Evolutionary conservation across 2,113 vertebrate species (phyloP).

Genomic region (human (Homo sapiens)): DNA sequence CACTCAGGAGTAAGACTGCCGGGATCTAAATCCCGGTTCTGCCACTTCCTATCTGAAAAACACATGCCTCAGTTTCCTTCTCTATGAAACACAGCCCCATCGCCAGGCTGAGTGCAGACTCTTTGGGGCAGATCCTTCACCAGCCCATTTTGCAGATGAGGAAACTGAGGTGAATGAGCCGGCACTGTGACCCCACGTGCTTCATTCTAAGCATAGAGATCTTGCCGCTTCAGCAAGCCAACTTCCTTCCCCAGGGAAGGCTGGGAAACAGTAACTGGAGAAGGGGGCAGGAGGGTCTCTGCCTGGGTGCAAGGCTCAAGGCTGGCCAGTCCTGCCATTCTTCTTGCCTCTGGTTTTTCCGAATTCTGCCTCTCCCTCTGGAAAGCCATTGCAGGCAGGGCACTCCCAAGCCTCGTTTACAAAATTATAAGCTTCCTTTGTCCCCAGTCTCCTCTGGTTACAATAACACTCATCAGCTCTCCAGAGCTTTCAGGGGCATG

Average conservation of each 20-base stretch:
- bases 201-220: background rate
- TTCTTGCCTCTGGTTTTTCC: background rate
- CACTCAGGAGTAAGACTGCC: background rate
- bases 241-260: background rate
- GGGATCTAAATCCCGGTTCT: background rate
- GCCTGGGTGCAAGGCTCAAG: background rate
- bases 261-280: too few relatives aligned
- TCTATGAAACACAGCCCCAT: background rate
- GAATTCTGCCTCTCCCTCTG: constrained; percentile 46
- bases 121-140: background rate
- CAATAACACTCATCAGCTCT: constrained; percentile 81
- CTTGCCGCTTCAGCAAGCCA: background rate
- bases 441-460: constrained; percentile 83
- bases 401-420: constrained; percentile 86
- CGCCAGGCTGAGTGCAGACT: background rate
- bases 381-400: constrained; percentile 75
- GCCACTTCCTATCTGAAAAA: background rate
- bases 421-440: constrained; percentile 87
- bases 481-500: constrained; percentile 71
- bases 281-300: background rate
- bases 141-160: background rate
- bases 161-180: background rate
- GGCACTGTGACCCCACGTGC: background rate
- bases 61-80: background rate
- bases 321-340: background rate